Conservation (phyloP, 1,140 invertebrate genomes). For the Helicoverpa zea region DNA sequence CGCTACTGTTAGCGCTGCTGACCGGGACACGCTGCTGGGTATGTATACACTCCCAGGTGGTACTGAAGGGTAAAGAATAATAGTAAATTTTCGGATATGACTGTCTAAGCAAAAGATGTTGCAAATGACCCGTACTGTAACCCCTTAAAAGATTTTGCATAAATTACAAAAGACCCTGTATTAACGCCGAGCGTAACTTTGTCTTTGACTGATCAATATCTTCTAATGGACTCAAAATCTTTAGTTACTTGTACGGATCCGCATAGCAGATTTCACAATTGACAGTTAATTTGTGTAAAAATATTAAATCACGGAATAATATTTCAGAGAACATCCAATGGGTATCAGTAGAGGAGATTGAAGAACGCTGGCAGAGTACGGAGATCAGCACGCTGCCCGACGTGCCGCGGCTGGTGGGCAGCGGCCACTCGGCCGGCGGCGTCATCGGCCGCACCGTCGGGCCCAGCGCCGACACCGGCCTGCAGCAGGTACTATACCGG, state of each 20-base stretch:
- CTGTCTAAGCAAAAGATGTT: too few species aligned
- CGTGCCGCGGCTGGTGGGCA: slow-evolving; percentile 96
- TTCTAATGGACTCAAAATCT: too few species aligned
- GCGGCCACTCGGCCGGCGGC: slow-evolving; percentile 98
- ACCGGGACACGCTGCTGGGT: slow-evolving; percentile 90
- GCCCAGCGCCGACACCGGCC: slow-evolving; percentile 84
- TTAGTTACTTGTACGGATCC: too few species aligned
- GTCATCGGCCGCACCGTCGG: slow-evolving; percentile 97
- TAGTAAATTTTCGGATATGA: too few species aligned
- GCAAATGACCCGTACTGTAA: too few species aligned
- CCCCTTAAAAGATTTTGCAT: too few species aligned
- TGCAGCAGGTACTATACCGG: slow-evolving; percentile 67
- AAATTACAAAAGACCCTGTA: too few species aligned
- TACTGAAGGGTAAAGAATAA: too few species aligned
- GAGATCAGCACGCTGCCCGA: slow-evolving; percentile 93
- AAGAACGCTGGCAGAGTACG: slow-evolving; percentile 91
- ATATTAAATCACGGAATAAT: background rate
- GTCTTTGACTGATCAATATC: too few species aligned
- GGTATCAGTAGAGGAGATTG: slow-evolving; percentile 96
- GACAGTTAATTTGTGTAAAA: too few species aligned
- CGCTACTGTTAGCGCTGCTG: slow-evolving; percentile 96
- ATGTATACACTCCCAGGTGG: background rate
- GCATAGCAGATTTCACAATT: too few species aligned
- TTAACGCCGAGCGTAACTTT: too few species aligned
- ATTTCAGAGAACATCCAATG: slow-evolving; percentile 97